phyloP scores from a whole-genome alignment of 2,888 invertebrate genomes.

The Agonopterix alstromeriana region DNA sequence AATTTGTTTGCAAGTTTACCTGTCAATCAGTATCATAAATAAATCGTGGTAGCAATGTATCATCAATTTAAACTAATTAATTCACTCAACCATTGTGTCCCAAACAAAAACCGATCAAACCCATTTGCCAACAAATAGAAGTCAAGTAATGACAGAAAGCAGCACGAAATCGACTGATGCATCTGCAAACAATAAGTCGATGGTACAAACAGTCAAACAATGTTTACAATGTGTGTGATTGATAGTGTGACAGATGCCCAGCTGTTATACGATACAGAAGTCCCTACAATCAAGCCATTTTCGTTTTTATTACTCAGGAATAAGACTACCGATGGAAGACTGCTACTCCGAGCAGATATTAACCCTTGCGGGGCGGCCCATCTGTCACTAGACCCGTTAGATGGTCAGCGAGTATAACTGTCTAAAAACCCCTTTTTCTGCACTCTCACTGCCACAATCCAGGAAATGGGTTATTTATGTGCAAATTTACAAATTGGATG shows the following conservation, averaged over 20 bases:
- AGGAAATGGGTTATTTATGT: slow-evolving; percentile 16
- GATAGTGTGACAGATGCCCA: slow-evolving; percentile 66
- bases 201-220: slow-evolving; percentile 28
- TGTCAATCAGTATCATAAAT: no score
- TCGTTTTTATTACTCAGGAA: no score
- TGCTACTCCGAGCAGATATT: slow-evolving; percentile 13
- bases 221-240: slow-evolving; percentile 61
- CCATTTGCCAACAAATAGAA: slow-evolving; percentile 10
- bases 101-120: no score
- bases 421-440: slow-evolving; percentile 22
- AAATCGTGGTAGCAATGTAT: no score
- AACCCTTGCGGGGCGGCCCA: slow-evolving; percentile 61
- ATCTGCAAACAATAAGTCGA: slow-evolving; percentile 58
- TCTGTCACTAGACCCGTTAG: slow-evolving; percentile 46
- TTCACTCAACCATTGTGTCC: no score
- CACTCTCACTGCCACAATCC: slow-evolving; percentile 27
- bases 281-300: no score
- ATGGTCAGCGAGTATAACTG: slow-evolving; percentile 36
- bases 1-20: no score
- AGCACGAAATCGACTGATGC: slow-evolving; percentile 45
- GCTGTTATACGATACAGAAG: no score
- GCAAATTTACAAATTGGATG: not conserved
- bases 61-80: no score
- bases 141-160: slow-evolving; percentile 41
- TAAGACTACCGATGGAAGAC: no score